Evolutionary conservation across 2,888 invertebrate genomes (phyloP).

Genomic region (Ichneumoninae sp.): DNA sequence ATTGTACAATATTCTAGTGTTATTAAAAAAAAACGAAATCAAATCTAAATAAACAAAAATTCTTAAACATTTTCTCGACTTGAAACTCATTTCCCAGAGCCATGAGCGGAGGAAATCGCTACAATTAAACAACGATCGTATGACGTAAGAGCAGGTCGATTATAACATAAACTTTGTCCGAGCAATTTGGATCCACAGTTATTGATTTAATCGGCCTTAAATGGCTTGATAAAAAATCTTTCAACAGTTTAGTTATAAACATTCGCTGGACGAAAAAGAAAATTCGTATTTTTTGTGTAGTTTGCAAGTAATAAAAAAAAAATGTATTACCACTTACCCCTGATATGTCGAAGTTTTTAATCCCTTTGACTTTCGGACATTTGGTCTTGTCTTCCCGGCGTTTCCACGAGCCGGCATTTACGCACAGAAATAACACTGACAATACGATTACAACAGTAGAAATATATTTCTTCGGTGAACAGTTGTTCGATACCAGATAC

Average conservation of each 20-base stretch:
- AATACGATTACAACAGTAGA: slow-evolving; percentile 27
- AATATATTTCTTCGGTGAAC: slow-evolving; percentile 1
- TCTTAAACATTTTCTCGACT: not conserved
- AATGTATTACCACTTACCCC: slow-evolving; percentile 85
- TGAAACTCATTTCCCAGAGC: not conserved
- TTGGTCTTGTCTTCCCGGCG: slow-evolving; percentile 88
- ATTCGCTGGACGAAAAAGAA: not conserved
- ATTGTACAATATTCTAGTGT: too few relatives aligned
- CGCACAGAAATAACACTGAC: slow-evolving; percentile 36
- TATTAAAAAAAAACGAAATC: too few relatives aligned
- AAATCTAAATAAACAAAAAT: not conserved
- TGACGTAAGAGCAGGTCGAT: slow-evolving; percentile 1
- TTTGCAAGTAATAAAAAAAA: not conserved
- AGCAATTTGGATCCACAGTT: not conserved
- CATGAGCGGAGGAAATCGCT: not conserved
- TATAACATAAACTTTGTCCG: not conserved
- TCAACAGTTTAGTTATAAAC: not conserved
- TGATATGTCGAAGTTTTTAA: slow-evolving; percentile 91
- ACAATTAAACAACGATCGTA: not conserved
- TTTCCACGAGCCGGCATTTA: slow-evolving; percentile 75
- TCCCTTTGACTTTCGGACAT: slow-evolving; percentile 92
- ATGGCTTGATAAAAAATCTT: not conserved
- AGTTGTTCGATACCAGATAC: slow-evolving; percentile 24
- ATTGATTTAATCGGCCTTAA: not conserved
- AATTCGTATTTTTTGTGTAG: not conserved